Conservation (phyloP, 2,113 vertebrate genomes). For the Platysternon megacephalum region DNA sequence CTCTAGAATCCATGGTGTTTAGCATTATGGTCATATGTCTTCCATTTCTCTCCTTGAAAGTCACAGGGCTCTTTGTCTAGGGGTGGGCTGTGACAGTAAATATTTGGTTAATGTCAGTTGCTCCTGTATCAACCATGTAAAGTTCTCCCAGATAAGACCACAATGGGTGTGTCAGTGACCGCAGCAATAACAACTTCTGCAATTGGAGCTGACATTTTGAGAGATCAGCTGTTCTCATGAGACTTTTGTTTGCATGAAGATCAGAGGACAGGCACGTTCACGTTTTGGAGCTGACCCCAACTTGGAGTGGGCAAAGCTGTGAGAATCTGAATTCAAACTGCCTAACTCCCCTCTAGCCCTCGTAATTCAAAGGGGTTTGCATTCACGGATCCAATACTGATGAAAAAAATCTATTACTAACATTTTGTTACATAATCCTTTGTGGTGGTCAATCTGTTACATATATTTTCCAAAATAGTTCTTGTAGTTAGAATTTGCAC, state of each 20-base stretch:
- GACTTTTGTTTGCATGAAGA: constrained; percentile 18
- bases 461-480: not conserved
- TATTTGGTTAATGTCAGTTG: not conserved
- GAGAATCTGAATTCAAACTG: not conserved
- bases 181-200: constrained; percentile 21
- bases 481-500: not conserved
- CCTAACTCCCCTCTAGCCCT: not conserved
- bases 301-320: not conserved
- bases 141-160: not conserved
- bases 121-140: not conserved
- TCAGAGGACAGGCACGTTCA: not conserved
- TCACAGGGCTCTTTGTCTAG: rapidly evolving
- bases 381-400: not conserved
- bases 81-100: not conserved
- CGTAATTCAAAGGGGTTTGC: not conserved
- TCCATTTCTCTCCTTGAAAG: not conserved
- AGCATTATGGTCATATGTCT: not conserved
- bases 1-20: not conserved
- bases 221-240: not conserved
- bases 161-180: not conserved
- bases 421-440: not conserved
- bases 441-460: not conserved
- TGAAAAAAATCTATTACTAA: not conserved
- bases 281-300: not conserved
- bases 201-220: constrained; percentile 16